Evolutionary conservation across 1,140 invertebrate genomes (phyloP), one percentile per base, ranked within the genome.

Genomic region (Campodea augens): DNA sequence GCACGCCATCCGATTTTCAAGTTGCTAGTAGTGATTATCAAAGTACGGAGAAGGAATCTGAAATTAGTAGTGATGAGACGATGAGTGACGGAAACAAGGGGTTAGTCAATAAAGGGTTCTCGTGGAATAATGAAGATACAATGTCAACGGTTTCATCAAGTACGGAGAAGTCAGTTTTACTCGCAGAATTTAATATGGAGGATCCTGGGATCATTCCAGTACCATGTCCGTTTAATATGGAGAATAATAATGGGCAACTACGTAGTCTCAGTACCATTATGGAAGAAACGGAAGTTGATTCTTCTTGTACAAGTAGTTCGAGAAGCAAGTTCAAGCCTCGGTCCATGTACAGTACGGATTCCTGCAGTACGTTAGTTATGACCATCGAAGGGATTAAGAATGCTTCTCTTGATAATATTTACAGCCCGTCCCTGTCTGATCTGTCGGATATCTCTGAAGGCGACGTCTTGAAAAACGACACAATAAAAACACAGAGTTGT

Each of bases 61-160:
- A 24, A 10, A 1, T 40, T 15, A 37, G 15, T 13, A 47, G 63
- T 64, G 1, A 70, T 69, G 67, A 69, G 51, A 65, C 67, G 1
- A 74, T 74, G 37, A 44, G 71, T 25, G 71, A 73, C 54, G 71
- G 74, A 51, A 60, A 69, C 25, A 71, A 73, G 50, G 70, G 72
- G 46, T 49, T 46, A 32, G 2, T 24, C 36, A 0, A 49, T 64
- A 19, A 37, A 3, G 38, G 59, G 58, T 25, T 61, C 65, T 20
- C 48, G 49, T 27, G 44, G 50, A 29, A 53, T 59, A 41, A 60
- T 64, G 45, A 55, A 53, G 24, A 52, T 55, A 37, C 51, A 66
- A 63, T 54, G 66, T 60, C 49, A 52, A 57, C 49, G 52, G 20
- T 18, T 18, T 4, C 20, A n/a, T 4, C 3, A 3, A 10, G 3